Conservation (phyloP, 2,888 invertebrate species). For the Heterodera filipjevi region DNA sequence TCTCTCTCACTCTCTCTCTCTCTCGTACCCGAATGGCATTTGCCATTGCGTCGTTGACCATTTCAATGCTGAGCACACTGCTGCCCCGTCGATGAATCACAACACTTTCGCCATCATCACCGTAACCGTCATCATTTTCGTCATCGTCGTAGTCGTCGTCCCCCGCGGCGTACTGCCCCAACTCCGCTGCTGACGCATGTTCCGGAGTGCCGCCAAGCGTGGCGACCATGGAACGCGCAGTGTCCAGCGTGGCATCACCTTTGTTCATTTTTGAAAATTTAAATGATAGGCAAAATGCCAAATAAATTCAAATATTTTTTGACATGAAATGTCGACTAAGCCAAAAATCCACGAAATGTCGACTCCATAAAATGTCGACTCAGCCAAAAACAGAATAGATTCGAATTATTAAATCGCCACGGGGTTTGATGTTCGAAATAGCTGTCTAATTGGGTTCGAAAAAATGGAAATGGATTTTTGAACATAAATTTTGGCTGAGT, state of each 20-base stretch:
- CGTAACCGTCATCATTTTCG: not conserved
- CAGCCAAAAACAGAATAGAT: no score
- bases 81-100: not conserved
- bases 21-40: not conserved
- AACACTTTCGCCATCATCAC: not conserved
- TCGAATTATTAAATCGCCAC: no score
- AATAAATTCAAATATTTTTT: no score
- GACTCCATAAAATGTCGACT: no score
- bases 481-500: no score
- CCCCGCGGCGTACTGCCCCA: not conserved
- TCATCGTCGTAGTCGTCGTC: not conserved
- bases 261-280: not conserved
- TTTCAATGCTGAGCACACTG: conserved; percentile 13
- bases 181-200: not conserved
- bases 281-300: no score
- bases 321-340: no score
- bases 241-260: conserved; percentile 19
- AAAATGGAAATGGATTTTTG: no score
- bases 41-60: conserved; percentile 21
- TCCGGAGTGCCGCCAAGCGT: conserved; percentile 7
- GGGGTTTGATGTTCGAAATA: no score
- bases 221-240: conserved; percentile 8
- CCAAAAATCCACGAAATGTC: no score
- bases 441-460: no score
- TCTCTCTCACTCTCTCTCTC: no score